Base-by-base conservation (phyloP, 2,113 vertebrate genomes). In the Callorhinus ursinus region DNA sequence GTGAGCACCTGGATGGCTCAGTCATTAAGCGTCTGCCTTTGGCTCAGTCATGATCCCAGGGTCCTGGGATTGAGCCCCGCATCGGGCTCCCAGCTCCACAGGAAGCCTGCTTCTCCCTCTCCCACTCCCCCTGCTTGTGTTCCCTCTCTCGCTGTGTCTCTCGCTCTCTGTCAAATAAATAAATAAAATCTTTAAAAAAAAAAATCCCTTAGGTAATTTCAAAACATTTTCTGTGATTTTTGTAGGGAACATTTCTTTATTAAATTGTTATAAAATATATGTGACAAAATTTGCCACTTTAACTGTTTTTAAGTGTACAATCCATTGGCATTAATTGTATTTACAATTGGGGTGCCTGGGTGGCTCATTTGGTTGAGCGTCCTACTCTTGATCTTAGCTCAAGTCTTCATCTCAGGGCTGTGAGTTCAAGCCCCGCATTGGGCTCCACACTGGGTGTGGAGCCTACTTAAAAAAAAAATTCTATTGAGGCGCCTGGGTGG, bases 141-240 rank as follows among this genome's bases (percentile, higher is more conserved):
- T 46, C 46, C 46, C 46, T 46, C 46, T 46, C 46, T 46, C 7
- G 8, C 7, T 46, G 46, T 46, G 46, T 46, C 46, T 46, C 46
- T 46, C 46, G 46, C 46, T 46, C 46, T 46, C 46, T 46, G 46
- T 46, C 46, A 46, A 46, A 46, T 8, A 46, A 53, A 53, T 53
- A 53, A 53, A 53, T 53, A 53, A 53, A 53, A 53, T 11, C 51
- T 53, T 53, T 12, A 14, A 14, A 53, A 51, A 51, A 51, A 51
- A 51, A 2, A 80, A 72, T 87, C 42, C 74, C 22, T 81, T 16
- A 88, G 33, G 77, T 67, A 92, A 88, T 65, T 93, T 69, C 51
- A 72, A 57, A 63, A 46, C 57, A 57, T 63, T 92, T 72, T 90
- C 33, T 91, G 36, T 79, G 59, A 95, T 77, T 88, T 94, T 94